Evolutionary conservation across 2,888 invertebrate species (phyloP).

Genomic region (Polymixis lichenea): DNA sequence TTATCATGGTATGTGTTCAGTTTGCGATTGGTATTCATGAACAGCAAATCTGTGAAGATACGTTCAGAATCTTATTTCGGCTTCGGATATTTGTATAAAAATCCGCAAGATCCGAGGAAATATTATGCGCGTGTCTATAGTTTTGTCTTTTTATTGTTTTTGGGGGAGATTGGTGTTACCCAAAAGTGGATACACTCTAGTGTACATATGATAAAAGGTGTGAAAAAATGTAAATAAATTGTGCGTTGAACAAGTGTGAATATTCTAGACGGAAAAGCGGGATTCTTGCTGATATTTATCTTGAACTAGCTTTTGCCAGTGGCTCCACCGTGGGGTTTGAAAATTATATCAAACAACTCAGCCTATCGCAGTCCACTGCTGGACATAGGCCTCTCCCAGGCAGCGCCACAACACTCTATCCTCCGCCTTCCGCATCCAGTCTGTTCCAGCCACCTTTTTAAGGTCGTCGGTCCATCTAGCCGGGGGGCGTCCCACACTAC

Average conservation of each 20-base stretch:
- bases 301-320: background rate
- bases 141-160: constrained; percentile 65
- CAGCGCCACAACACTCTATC: too few relatives aligned
- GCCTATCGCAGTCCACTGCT: too few relatives aligned
- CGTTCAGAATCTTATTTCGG: constrained; percentile 66
- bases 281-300: background rate
- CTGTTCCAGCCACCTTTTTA: too few relatives aligned
- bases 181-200: constrained; percentile 48
- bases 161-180: constrained; percentile 37
- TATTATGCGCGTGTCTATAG: constrained; percentile 63
- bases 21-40: constrained; percentile 67
- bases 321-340: too few relatives aligned
- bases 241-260: background rate
- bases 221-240: constrained; percentile 5
- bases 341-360: too few relatives aligned
- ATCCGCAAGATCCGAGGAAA: constrained; percentile 55
- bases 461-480: too few relatives aligned
- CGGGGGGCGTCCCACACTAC: too few relatives aligned
- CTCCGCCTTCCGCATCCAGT: too few relatives aligned
- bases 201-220: constrained; percentile 44
- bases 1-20: constrained; percentile 51
- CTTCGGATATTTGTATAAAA: constrained; percentile 62
- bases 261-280: background rate
- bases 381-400: too few relatives aligned
- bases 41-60: constrained; percentile 68